Evolutionary conservation across 1,140 invertebrate species (phyloP), one percentile per base, ranked within the genome.

Genomic region (Drosophila erecta): DNA sequence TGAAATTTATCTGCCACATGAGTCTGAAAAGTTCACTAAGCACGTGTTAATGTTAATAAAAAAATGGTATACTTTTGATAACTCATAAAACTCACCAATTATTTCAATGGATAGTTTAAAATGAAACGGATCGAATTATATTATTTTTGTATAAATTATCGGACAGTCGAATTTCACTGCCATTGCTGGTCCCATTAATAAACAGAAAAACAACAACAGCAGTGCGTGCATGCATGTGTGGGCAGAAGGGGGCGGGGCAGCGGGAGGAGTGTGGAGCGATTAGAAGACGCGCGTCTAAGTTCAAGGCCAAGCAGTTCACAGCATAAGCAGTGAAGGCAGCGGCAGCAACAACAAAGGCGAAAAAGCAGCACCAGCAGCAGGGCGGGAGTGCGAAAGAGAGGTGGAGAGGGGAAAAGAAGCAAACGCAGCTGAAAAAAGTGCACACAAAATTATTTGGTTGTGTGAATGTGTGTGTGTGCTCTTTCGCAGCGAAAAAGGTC

Each of bases 201-300:
- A 66, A 57, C 51, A 47, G 30, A 43, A 65, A 38, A 60, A 35
- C 37, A 58, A 33, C 44, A 70, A 54, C 54, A 37, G 43, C 30
- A 20, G 35, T 55, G 47, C 56, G 40, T 64, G 40, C 58, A 33
- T 38, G 33, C 33, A 50, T 47, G 49, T 65, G 30, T 38, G 35
- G 30, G 50, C 27, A 22, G 24, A 17, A 30, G 14, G 56, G 44
- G 22, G 22, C 7, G 38, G 14, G 7, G 43, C 35, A 33, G 49
- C 15, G 44, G 51, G 54, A 47, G 64, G 65, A 61, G 47, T 77
- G 70, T 55, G 81, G 43, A 71, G 73, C 75, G 76, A 78, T 86
- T 86, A 81, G 81, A 79, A 86, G 75, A 87, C 75, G 65, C 79
- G 75, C 71, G 71, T 56, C 84, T 89, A 89, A 89, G 84, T 89